Evolutionary conservation across 92 coral and sea anemone species (phyloP), one percentile per base, ranked within the genome.

Genomic region (Zoanthus sansibaricus): DNA sequence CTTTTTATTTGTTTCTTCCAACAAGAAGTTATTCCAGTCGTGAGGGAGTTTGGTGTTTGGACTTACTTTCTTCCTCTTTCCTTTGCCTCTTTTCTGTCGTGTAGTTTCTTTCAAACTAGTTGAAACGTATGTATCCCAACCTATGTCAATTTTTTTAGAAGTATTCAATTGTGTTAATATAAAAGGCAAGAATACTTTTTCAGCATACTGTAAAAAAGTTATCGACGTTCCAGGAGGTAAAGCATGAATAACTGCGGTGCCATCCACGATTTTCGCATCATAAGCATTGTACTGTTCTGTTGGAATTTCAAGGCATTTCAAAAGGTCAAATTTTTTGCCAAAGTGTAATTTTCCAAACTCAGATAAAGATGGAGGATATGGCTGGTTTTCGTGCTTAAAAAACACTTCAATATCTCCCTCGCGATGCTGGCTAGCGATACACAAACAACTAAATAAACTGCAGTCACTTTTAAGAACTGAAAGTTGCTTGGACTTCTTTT

Each of bases 21-120:
- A 37, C 42, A 87, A 68, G 70, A 82, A 91, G 48, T 44, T 72
- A 3, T 70, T 68, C 88, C 93, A 87, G 37, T 87, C 88, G 61
- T 76, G 79, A 32, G 91, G 94, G 44, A 91, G 21, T 76, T 91
- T 87, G 72, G 75, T 74, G 79, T 90, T 69, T 42, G 82, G 90
- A 70, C 88, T 72, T 17, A 87, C 91, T 71, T 90, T 90, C 37
- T 82, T 83, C 71, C 88, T 61, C 64, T 75, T 79, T 11, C 93
- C 91, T 75, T 44, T 56, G 47, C 91, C 94, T 84, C 94, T 79
- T 68, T 83, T 88, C 80, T 84, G 79, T 55, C 90, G 83, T 42
- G 88, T 75, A 18, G 87, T 72, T 75, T 88, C 86, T 52, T 91
- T 91, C 11, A 91, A 21, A 56, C 94, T 79, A 13, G 37, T 78